These are phyloP conservation scores for Diuraphis noxia DNA, from an alignment of 1,140 invertebrate genomes.

Conservation along the genomic window DNA sequence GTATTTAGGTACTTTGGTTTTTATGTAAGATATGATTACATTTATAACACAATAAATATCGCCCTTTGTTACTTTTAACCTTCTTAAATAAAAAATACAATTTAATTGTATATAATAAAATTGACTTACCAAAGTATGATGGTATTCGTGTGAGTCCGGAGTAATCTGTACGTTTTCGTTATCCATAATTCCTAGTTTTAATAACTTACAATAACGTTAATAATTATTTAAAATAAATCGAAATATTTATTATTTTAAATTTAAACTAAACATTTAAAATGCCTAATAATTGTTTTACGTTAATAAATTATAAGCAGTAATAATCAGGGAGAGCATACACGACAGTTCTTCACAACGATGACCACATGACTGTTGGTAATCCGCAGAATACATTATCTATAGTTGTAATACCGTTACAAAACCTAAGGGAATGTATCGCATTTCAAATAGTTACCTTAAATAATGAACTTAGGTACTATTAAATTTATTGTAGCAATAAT, in stretches of 20 bases:
- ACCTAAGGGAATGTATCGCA: not conserved
- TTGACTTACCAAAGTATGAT: slow-evolving; percentile 53
- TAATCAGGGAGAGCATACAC: slow-evolving; percentile 23
- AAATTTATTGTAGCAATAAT: not conserved
- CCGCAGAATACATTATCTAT: not conserved
- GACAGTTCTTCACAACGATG: slow-evolving; percentile 30
- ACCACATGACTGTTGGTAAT: slow-evolving; percentile 40
- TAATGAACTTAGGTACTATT: not conserved
- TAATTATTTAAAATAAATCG: not conserved
- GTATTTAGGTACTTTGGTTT: not conserved
- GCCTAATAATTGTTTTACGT: not conserved
- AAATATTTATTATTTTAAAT: not conserved
- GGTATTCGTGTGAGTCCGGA: slow-evolving; percentile 47
- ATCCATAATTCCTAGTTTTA: slow-evolving; percentile 37
- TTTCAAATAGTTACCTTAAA: not conserved
- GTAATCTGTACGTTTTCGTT: slow-evolving; percentile 16
- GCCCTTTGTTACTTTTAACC: not conserved
- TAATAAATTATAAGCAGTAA: not conserved
- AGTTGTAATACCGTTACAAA: slow-evolving; percentile 13
- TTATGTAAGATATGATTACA: not conserved
- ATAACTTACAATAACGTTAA: not conserved
- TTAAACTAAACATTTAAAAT: not conserved
- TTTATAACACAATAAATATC: not conserved
- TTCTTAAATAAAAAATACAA: not conserved
- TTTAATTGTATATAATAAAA: not conserved